phyloP scores from a whole-genome alignment of 2,113 vertebrate species.

The Pollachius pollachius region DNA sequence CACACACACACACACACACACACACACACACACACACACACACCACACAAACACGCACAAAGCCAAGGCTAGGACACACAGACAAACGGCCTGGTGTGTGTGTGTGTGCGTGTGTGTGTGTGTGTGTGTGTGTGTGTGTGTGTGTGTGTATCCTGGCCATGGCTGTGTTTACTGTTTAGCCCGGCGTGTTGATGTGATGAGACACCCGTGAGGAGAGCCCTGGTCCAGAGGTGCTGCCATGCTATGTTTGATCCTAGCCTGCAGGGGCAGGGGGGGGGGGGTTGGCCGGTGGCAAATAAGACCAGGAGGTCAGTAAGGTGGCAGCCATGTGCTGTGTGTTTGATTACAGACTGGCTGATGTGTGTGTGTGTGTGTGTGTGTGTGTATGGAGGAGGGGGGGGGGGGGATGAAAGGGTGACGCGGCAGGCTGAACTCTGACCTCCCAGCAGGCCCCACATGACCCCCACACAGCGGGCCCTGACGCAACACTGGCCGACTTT shows the following conservation, averaged over 20 bases:
- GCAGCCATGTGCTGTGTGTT: slow-evolving; percentile 53
- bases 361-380: too few relatives aligned
- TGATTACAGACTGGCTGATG: slow-evolving; percentile 62
- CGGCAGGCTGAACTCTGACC: slow-evolving; percentile 57
- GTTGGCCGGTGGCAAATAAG: slow-evolving; percentile 34
- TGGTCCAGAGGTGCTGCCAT: slow-evolving; percentile 55
- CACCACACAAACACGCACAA: background rate
- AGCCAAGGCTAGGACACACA: too few relatives aligned
- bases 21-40: slow-evolving; percentile 10
- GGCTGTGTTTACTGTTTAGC: slow-evolving; percentile 71
- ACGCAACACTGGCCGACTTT: slow-evolving; percentile 49
- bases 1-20: background rate
- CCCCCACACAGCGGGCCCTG: slow-evolving; percentile 51
- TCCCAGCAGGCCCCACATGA: slow-evolving; percentile 56
- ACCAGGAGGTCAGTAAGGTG: slow-evolving; percentile 52
- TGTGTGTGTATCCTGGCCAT: slow-evolving; percentile 31
- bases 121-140: background rate
- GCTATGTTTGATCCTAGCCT: slow-evolving; percentile 63
- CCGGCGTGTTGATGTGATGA: slow-evolving; percentile 64
- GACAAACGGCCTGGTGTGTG: too few relatives aligned
- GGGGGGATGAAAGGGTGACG: background rate
- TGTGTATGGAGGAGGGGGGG: too few relatives aligned
- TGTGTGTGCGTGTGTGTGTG: slow-evolving; percentile 20
- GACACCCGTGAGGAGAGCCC: slow-evolving; percentile 68
- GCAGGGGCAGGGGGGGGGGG: slow-evolving; percentile 42